Evolutionary conservation across 1,140 invertebrate species (phyloP), one percentile per base, ranked within the genome.

Genomic region (Mycetomoellerius zeteki): DNA sequence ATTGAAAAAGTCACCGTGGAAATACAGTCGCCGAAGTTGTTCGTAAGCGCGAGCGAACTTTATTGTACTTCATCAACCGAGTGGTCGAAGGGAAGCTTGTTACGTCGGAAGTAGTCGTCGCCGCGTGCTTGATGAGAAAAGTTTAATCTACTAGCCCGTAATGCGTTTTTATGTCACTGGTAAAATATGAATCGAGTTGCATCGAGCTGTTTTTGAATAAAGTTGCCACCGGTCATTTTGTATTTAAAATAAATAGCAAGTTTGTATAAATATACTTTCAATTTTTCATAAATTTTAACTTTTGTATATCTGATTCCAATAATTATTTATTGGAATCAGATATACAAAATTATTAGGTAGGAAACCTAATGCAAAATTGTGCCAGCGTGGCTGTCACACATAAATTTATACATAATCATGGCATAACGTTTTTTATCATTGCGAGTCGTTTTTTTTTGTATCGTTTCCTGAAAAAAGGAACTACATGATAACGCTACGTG

Each of bases 121-220:
- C 47, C 16, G 82, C 33, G 84, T 80, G 67, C 47, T 86, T 91
- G 87, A 91, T 91, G 90, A 91, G 90, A 91, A 91, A 91, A 91
- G 87, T 91, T 91, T 89, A 81, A 91, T 91, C 77, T 84, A 80
- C 88, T 90, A 69, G 84, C 30, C 43, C 50, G 52, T 89, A 85
- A 91, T 90, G 87, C 90, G 84, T 73, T 90, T 86, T 60, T 69
- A 78, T 87, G 73, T 88, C 77, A 56, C 77, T 80, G 52, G 67
- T 90, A 58, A 91, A 91, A 90, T 90, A 91, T 88, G 87, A 88
- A 78, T 80, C 67, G 43, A 27, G 52, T 43, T 16, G 52, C 52
- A 71, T 82, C 47, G 77, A 43, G 7, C 19, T 37, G 76, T 85
- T 86, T 76, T 62, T 64, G 37, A 88, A 72, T 86, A 80, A 87